Base-by-base conservation (phyloP, 2,797 vertebrate genomes). In the Microhierax caerulescens region DNA sequence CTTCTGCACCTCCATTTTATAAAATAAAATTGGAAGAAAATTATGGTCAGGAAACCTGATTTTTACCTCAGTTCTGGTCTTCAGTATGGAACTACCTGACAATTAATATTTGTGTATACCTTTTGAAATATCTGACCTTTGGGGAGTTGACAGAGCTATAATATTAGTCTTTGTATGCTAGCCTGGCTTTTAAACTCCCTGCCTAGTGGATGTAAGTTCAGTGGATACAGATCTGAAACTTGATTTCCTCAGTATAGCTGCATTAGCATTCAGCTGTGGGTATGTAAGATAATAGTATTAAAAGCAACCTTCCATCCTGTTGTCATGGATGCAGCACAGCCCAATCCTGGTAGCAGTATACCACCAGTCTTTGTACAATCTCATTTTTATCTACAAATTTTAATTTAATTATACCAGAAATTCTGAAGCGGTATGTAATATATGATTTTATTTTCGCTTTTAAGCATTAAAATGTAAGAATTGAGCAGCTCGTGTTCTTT, bases 211-310 rank as follows among this genome's bases (percentile, higher is more conserved):
- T 93, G 37, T 88, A 98, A 98, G 97, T 98, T 98, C 96, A 98
- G 92, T 96, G 97, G 94, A 88, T 98, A 97, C 97, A 98, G 96
- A 98, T 98, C 95, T 98, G 94, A 98, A 98, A 98, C 90, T 98
- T 98, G 97, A 98, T 98, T 98, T 98, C 97, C 96, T 97, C 94
- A 96, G 92, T 95, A 97, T 97, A 88, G 95, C 95, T 97, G 88
- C 97, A 98, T 98, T 98, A 98, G 97, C 98, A 98, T 98, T 98
- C 98, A 98, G 97, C 97, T 98, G 97, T 97, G 97, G 97, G 94
- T 98, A 97, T 98, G 97, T 98, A 98, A 98, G 97, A 98, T 98
- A 98, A 98, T 98, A 98, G 97, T 98, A 98, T 98, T 98, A 98
- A 98, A 98, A 97, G 94, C 97, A 98, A 97, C 97, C 97, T 98